A percentile compares a stretch with the other conserved stretches of the same genome.
Conservation (phyloP, 2,113 vertebrate species). For the Mus musculus region DNA sequence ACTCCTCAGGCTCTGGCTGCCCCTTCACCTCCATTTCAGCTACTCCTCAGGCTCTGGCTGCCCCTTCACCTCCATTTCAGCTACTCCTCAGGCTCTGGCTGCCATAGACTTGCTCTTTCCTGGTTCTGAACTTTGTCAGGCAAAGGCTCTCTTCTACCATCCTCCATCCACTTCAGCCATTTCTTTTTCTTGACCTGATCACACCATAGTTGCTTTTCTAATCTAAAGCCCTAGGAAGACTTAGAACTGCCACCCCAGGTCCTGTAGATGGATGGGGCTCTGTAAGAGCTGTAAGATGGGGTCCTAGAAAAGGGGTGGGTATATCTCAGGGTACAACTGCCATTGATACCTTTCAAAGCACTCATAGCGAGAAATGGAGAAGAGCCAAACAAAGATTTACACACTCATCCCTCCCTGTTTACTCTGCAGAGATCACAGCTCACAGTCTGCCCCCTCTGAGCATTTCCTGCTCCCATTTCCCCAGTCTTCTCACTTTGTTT, state of each 20-base stretch:
- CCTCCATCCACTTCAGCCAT: constrained; percentile 74
- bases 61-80: constrained; percentile 60
- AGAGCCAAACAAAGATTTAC: constrained; percentile 24
- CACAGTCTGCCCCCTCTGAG: constrained; percentile 50
- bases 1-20: constrained; percentile 66
- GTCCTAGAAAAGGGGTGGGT: no score
- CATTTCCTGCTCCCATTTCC: constrained; percentile 66
- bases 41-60: constrained; percentile 34
- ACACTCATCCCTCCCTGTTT: constrained; percentile 68
- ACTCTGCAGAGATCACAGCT: constrained; percentile 74
- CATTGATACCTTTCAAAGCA: constrained; percentile 5
- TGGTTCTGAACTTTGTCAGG: constrained; percentile 69
- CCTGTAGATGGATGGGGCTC: no score
- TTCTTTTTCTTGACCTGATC: constrained; percentile 58
- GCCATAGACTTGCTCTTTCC: constrained; percentile 59
- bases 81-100: constrained; percentile 29
- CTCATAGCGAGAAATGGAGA: neutral
- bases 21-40: neutral
- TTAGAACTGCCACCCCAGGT: neutral
- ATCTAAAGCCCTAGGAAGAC: constrained; percentile 27
- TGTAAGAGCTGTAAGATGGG: no score
- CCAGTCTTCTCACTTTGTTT: constrained; percentile 55
- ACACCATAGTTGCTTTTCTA: constrained; percentile 70
- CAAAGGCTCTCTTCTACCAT: constrained; percentile 77
- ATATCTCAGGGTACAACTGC: neutral